These are phyloP conservation scores for Hycleus phaleratus DNA, from an alignment of 1,140 invertebrate genomes.

Conservation along the genomic window DNA sequence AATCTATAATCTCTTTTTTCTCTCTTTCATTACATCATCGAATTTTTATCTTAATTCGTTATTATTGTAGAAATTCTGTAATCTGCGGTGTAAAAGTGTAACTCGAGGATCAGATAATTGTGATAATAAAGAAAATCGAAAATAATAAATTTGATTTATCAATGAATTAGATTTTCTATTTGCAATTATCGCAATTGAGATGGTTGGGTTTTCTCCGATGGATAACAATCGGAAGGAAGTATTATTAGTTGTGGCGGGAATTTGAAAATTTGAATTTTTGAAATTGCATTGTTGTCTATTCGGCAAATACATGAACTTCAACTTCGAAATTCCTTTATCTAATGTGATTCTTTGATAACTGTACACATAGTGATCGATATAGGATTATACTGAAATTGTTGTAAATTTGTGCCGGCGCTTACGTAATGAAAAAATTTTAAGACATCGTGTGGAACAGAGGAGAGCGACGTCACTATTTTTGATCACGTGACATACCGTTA, in stretches of 20 bases:
- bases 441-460: constrained; percentile 29
- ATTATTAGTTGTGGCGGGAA: constrained; percentile 10
- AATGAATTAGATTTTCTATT: too few relatives aligned
- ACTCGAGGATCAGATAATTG: too few relatives aligned
- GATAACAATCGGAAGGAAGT: too few relatives aligned
- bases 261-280: constrained; percentile 11
- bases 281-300: neutral
- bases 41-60: too few relatives aligned
- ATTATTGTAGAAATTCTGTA: too few relatives aligned
- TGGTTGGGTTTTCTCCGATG: too few relatives aligned
- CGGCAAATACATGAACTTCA: neutral
- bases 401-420: constrained; percentile 28
- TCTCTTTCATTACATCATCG: too few relatives aligned
- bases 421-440: constrained; percentile 38
- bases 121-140: too few relatives aligned
- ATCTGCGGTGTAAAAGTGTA: too few relatives aligned
- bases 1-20: too few relatives aligned
- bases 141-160: too few relatives aligned
- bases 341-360: neutral
- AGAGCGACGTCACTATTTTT: constrained; percentile 43
- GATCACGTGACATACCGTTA: constrained; percentile 45
- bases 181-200: too few relatives aligned
- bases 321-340: neutral
- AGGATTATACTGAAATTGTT: constrained; percentile 11
- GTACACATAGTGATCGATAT: neutral